phyloP scores from a whole-genome alignment of 2,888 invertebrate species.

The Spatulosminthurus flaviceps region DNA sequence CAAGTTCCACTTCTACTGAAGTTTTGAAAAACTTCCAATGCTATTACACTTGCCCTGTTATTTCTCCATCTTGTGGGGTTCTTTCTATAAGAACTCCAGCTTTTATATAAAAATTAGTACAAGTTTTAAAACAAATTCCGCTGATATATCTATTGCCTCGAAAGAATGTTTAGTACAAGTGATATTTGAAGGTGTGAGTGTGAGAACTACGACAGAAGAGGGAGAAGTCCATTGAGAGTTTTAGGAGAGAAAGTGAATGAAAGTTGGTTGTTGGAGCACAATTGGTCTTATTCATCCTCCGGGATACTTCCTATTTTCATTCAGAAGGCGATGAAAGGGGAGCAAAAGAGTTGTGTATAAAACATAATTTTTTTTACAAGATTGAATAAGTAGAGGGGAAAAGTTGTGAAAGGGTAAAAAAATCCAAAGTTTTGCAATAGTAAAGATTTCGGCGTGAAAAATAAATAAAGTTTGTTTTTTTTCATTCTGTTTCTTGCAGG shows the following conservation, averaged over 20 bases:
- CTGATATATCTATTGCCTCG: background rate
- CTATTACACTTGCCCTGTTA: background rate
- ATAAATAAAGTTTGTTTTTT: background rate
- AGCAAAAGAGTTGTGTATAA: background rate
- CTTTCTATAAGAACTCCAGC: no score
- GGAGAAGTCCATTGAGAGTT: background rate
- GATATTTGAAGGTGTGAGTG: background rate
- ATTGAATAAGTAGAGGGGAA: background rate
- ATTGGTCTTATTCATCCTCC: constrained; percentile 2
- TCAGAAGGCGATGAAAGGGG: background rate
- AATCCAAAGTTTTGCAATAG: background rate
- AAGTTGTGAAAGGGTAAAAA: background rate
- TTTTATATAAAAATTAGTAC: background rate
- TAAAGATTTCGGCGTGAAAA: background rate
- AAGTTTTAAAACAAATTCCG: background rate
- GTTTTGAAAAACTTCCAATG: no score
- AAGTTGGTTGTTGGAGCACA: background rate
- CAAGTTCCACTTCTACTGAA: no score
- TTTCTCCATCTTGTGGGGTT: no score
- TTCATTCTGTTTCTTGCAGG: no score
- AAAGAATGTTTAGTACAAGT: background rate
- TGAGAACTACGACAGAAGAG: background rate
- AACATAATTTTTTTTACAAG: background rate
- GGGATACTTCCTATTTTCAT: background rate
- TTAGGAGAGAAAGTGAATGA: constrained; percentile 16